Conservation (phyloP, 2,888 invertebrate genomes). For the Nudaria mundana region DNA sequence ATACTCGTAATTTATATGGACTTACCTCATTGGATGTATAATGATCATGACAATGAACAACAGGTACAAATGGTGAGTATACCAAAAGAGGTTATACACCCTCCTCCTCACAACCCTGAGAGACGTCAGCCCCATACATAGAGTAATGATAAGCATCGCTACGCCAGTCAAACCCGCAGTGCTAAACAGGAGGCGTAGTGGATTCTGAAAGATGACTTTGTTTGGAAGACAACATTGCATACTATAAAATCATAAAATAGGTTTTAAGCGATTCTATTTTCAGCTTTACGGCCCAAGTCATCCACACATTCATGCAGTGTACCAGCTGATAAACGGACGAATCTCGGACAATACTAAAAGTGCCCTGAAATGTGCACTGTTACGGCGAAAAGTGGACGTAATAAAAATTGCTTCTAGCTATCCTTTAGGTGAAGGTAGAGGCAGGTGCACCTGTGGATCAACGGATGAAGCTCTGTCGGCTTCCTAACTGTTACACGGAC, state of each 20-base stretch:
- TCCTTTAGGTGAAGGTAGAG: no score
- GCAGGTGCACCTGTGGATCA: no score
- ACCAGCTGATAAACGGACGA: no score
- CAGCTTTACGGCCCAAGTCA: no score
- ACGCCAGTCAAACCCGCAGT: slow-evolving; percentile 72
- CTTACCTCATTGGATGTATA: slow-evolving; percentile 79
- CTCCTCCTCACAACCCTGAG: slow-evolving; percentile 60
- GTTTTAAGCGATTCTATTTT: neutral
- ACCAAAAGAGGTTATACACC: slow-evolving; percentile 78
- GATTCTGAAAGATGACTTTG: slow-evolving; percentile 54
- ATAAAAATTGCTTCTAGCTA: no score
- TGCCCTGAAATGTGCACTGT: no score
- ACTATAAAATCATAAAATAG: neutral
- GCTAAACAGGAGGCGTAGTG: slow-evolving; percentile 54
- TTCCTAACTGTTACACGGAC: no score
- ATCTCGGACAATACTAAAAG: no score
- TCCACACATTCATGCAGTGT: no score
- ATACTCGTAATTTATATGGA: no score
- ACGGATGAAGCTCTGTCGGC: no score
- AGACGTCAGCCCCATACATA: slow-evolving; percentile 71
- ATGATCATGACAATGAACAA: slow-evolving; percentile 72
- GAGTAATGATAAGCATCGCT: slow-evolving; percentile 64
- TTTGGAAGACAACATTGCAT: neutral
- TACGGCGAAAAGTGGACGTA: no score
- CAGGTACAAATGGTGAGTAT: slow-evolving; percentile 74